Conservation (phyloP, 2,888 invertebrate species). For the Polymixis lichenea region DNA sequence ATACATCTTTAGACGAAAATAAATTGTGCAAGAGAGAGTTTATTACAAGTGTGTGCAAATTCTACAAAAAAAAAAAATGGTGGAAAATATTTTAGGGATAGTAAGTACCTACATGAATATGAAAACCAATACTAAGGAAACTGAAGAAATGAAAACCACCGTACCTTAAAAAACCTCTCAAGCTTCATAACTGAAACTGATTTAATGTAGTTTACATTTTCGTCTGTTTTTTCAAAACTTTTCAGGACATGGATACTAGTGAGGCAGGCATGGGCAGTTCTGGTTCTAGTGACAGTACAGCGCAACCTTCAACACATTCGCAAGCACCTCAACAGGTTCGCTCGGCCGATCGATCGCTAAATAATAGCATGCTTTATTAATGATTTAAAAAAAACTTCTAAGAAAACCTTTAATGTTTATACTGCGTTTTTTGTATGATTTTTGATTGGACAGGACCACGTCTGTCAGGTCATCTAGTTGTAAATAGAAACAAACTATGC, state of each 20-base stretch:
- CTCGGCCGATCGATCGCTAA: neutral
- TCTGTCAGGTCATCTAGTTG: neutral
- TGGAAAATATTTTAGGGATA: too few species aligned
- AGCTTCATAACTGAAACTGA: neutral
- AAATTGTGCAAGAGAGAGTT: neutral
- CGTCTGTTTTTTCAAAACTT: slow-evolving; percentile 13
- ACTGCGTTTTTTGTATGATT: neutral
- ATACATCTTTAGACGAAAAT: neutral
- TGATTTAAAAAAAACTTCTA: neutral
- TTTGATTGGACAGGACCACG: too few species aligned
- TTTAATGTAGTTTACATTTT: neutral
- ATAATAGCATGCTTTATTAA: neutral
- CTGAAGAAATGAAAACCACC: neutral
- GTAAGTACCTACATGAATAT: neutral
- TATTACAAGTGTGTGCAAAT: neutral
- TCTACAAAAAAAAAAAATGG: neutral
- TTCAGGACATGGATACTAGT: slow-evolving; percentile 87
- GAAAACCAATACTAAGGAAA: neutral
- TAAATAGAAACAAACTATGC: neutral
- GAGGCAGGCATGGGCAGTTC: slow-evolving; percentile 87
- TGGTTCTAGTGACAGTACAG: slow-evolving; percentile 84
- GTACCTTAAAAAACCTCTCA: neutral
- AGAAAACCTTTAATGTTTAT: neutral
- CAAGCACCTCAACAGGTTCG: slow-evolving; percentile 86
- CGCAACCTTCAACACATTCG: slow-evolving; percentile 86